Conservation (phyloP, 2,888 invertebrate species). For the Cerastoderma edule region DNA sequence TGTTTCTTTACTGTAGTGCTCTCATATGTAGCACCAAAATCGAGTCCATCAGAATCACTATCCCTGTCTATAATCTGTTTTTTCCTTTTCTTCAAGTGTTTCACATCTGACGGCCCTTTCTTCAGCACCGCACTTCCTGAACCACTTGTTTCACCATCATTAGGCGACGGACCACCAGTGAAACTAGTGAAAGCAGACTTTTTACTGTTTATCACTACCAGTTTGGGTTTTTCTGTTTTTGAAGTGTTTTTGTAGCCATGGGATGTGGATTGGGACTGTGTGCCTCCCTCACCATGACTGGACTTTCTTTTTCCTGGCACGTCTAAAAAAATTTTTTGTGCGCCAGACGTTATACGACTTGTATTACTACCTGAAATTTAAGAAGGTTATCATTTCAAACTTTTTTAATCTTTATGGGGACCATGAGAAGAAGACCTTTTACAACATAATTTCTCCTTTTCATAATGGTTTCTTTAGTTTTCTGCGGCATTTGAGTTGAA, state of each 20-base stretch:
- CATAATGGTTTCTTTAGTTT: no score
- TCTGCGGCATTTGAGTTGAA: no score
- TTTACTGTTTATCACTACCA: constrained; percentile 63
- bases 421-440: no score
- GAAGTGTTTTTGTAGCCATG: constrained; percentile 14
- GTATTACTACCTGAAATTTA: constrained; percentile 68
- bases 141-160: not conserved
- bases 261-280: not conserved
- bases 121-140: not conserved
- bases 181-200: constrained; percentile 59
- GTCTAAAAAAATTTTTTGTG: constrained; percentile 62
- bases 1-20: constrained; percentile 25
- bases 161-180: constrained; percentile 1
- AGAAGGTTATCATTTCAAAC: no score
- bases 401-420: no score
- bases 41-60: constrained; percentile 65
- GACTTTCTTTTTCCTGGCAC: constrained; percentile 52
- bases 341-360: constrained; percentile 50
- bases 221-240: constrained; percentile 54
- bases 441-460: no score
- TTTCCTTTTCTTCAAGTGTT: constrained; percentile 56
- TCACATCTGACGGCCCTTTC: constrained; percentile 16
- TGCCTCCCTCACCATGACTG: not conserved
- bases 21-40: constrained; percentile 45
- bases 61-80: constrained; percentile 52